Conservation (phyloP, 2,797 vertebrate genomes). For the Poliocrania exsul region DNA sequence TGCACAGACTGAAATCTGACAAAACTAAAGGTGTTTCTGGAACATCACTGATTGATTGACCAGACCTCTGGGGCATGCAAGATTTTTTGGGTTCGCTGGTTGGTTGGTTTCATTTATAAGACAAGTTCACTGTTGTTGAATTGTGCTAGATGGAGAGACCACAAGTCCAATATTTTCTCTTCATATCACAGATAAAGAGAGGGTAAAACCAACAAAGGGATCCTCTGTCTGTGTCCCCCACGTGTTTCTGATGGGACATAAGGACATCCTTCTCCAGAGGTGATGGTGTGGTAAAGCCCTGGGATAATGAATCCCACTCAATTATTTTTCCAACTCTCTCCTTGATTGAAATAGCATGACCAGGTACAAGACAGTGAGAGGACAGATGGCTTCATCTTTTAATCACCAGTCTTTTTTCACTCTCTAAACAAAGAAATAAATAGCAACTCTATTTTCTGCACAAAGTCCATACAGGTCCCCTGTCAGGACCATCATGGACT, state of each 20-base stretch:
- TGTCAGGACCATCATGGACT: not conserved
- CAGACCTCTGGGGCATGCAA: not conserved
- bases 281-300: not conserved
- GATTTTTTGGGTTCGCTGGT: not conserved
- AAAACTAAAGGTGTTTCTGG: not conserved
- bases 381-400: not conserved
- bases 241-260: fast-evolving
- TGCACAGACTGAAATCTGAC: not conserved
- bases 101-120: not conserved
- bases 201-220: not conserved
- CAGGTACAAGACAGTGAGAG: not conserved
- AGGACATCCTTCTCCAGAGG: not conserved
- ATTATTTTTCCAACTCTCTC: not conserved
- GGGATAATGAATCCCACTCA: fast-evolving
- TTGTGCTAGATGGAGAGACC: not conserved
- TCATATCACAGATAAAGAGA: not conserved
- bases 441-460: not conserved
- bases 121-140: not conserved
- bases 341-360: not conserved
- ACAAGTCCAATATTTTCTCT: not conserved
- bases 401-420: not conserved
- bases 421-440: constrained; percentile 11
- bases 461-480: not conserved
- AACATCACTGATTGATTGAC: not conserved
- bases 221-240: not conserved